Evolutionary conservation across 2,888 invertebrate species (phyloP).

Genomic region (Leucophenga maculata): DNA sequence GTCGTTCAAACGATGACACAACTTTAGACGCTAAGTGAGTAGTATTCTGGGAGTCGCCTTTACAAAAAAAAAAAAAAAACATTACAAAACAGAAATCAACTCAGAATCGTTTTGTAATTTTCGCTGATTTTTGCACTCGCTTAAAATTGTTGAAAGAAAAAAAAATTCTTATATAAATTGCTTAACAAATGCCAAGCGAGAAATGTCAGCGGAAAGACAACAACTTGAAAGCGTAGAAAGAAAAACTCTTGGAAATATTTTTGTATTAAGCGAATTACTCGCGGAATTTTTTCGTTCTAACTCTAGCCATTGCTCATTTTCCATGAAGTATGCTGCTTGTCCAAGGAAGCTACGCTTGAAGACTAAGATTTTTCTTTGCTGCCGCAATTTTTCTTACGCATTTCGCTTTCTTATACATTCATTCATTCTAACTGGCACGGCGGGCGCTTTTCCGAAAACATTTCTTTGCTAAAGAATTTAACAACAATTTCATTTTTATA

Average conservation of each 20-base stretch:
- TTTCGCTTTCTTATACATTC: neutral
- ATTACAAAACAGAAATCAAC: neutral
- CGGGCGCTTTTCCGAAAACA: neutral
- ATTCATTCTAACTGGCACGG: neutral
- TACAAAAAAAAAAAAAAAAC: neutral
- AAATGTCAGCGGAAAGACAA: constrained; percentile 1
- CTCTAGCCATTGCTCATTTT: constrained; percentile 15
- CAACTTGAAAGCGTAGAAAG: neutral
- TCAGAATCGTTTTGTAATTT: constrained; percentile 17
- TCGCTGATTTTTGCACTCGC: constrained; percentile 6
- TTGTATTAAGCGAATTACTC: constrained; percentile 23
- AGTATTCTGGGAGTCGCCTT: neutral
- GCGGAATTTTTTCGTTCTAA: constrained; percentile 8
- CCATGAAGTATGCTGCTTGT: neutral
- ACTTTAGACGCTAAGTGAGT: neutral
- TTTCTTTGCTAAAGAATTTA: neutral
- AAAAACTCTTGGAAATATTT: neutral
- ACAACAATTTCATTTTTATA: too few species aligned
- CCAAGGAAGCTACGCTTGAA: neutral
- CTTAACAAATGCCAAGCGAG: neutral
- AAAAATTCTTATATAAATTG: neutral
- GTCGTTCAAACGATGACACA: neutral
- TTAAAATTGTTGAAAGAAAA: neutral
- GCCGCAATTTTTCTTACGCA: constrained; percentile 19
- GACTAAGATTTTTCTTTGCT: neutral